These are phyloP conservation scores for Anastrepha obliqua DNA, from an alignment of 1,140 invertebrate genomes.

Conservation along the genomic window DNA sequence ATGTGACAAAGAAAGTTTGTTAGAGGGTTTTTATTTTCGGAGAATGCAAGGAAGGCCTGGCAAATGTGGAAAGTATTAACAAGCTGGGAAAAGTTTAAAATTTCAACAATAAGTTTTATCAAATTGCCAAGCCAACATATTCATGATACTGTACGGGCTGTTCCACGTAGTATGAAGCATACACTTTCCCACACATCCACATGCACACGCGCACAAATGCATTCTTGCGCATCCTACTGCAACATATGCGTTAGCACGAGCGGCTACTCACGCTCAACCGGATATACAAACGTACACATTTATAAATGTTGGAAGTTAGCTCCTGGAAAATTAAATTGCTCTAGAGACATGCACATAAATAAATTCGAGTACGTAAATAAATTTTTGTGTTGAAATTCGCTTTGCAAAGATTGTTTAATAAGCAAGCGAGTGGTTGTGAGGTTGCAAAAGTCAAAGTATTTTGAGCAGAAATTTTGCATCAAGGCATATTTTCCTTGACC, in stretches of 20 bases:
- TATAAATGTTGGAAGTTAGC: background rate
- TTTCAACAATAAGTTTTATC: constrained; percentile 50
- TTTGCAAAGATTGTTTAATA: no score
- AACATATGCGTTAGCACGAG: background rate
- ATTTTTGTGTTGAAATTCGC: no score
- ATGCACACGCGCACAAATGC: background rate
- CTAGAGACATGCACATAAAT: no score
- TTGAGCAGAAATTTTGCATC: no score
- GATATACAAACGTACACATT: no score
- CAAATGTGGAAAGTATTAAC: constrained; percentile 39
- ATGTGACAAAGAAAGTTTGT: constrained; percentile 50
- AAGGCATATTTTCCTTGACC: no score
- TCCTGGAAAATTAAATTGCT: no score
- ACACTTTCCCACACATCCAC: background rate
- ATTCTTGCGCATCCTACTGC: background rate
- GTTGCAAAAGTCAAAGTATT: no score
- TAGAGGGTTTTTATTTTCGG: background rate
- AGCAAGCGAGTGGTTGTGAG: no score
- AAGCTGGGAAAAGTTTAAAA: constrained; percentile 35
- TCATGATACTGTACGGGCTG: constrained; percentile 3
- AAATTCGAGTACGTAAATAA: no score
- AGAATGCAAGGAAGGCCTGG: background rate
- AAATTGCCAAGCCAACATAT: constrained; percentile 51
- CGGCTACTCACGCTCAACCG: background rate
- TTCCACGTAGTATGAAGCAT: background rate